Base-by-base conservation (phyloP, 2,888 invertebrate genomes). In the Pammene aurita region DNA sequence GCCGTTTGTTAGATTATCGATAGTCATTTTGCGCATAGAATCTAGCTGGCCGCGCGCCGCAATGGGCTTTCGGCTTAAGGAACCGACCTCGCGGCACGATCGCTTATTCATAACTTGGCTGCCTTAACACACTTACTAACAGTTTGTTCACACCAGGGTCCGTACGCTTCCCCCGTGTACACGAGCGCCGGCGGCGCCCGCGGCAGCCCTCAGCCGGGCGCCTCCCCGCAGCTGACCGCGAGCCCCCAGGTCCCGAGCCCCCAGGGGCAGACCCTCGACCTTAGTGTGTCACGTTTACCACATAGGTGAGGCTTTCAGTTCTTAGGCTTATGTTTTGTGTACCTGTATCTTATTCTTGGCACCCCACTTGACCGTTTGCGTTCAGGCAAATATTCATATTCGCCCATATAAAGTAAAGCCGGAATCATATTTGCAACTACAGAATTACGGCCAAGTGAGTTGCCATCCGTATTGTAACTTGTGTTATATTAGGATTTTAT, bases 211-310 rank as follows among this genome's bases (percentile, higher is more conserved):
- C 96, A 96, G 88, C 96, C 96, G 71, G 96, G 96, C 77, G 96
- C 96, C 75, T 97, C 96, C 89, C 97, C 97, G 74, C 93, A 93
- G 82, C 94, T 96, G 78, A 95, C 96, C 76, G 96, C 96, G 83
- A 97, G 97, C 92, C 97, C 97, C 75, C 96, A 97, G 93, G 97
- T 97, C 90, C 97, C 97, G 83, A 97, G 97, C 93, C 97, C 97
- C 73, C 97, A 97, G 93, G 97, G 97, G 80, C 97, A 97, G 89
- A 97, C 97, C 80, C 94, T 97, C 87, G 97, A 97, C 93, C 95
- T 97, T 87, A 97, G 97, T 90, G 97, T 97, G 79, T 96, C 96
- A 89, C 94, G 96, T 89, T 94, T 97, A 88, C 95, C 96, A 85
- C 96, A 96, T 94, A 96, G 97, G 96, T 97, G 93, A 91, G 91